Percentiles rank a stretch among this genome's conserved stretches.
phyloP scores from a whole-genome alignment of 2,888 invertebrate genomes.

The Oligia fasciuncula region DNA sequence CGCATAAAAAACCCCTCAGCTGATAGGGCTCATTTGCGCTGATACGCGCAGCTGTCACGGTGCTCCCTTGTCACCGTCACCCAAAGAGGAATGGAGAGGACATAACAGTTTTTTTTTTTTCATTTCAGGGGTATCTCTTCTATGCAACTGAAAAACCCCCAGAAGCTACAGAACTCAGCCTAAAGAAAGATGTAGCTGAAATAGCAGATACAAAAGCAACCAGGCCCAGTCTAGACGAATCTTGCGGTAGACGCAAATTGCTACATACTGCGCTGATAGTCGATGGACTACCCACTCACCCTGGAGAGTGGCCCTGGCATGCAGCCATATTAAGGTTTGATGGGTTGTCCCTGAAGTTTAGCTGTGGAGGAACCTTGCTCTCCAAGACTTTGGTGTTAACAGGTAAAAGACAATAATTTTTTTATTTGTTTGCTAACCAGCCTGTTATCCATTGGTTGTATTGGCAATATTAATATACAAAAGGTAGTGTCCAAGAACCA shows the following conservation, averaged over 20 bases:
- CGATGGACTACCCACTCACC: constrained; percentile 74
- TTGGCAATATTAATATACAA: neutral
- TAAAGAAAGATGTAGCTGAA: neutral
- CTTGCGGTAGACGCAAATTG: constrained; percentile 76
- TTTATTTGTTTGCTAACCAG: neutral
- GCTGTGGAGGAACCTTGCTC: constrained; percentile 81
- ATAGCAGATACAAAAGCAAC: neutral
- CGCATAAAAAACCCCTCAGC: too few species aligned
- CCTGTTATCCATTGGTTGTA: neutral
- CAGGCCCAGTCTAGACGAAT: constrained; percentile 27
- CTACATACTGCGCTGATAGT: constrained; percentile 77
- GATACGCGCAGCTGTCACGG: neutral
- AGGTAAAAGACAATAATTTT: constrained; percentile 63
- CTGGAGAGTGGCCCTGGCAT: constrained; percentile 86
- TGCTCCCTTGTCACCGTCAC: neutral
- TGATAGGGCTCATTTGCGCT: neutral
- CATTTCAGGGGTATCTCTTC: neutral
- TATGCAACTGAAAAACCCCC: neutral
- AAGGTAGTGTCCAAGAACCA: neutral
- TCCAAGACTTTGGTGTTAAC: constrained; percentile 77
- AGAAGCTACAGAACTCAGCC: neutral
- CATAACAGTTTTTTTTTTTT: neutral
- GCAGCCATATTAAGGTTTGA: constrained; percentile 72
- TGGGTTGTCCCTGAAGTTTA: constrained; percentile 67
- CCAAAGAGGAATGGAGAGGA: neutral